phyloP scores from a whole-genome alignment of 2,113 vertebrate genomes.

The Galeopterus variegatus region DNA sequence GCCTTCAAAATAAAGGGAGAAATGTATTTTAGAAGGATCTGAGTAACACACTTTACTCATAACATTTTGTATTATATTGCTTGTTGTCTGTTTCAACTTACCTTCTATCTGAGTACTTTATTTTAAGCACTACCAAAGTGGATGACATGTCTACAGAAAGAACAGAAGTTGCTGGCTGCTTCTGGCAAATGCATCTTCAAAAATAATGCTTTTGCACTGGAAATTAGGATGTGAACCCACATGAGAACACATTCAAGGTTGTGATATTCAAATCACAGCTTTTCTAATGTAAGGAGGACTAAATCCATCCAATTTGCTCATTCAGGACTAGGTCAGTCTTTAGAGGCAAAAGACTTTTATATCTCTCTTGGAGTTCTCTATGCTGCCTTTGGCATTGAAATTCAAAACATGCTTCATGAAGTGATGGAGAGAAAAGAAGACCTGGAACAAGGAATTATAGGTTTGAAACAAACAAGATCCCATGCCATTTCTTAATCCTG shows the following conservation, averaged over 20 bases:
- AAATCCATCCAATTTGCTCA: not conserved
- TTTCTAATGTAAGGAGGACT: not conserved
- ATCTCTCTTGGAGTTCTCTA: constrained; percentile 28
- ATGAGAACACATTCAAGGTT: constrained; percentile 83
- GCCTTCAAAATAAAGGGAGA: constrained; percentile 95
- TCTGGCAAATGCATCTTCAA: constrained; percentile 92
- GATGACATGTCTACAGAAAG: constrained; percentile 92
- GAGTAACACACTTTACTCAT: constrained; percentile 96
- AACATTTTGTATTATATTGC: constrained; percentile 95
- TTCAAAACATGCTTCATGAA: constrained; percentile 51
- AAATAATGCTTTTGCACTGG: constrained; percentile 91
- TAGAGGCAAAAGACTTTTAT: not conserved
- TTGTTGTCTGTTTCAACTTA: constrained; percentile 95
- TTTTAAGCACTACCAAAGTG: constrained; percentile 96
- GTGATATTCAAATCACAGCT: constrained; percentile 76
- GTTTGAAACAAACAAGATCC: not conserved
- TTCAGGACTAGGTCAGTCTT: not conserved
- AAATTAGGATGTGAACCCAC: constrained; percentile 91
- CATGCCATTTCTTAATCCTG: not conserved
- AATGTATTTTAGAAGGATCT: constrained; percentile 95
- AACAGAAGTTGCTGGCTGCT: constrained; percentile 89
- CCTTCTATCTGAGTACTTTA: constrained; percentile 95
- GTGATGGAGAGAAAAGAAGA: not conserved
- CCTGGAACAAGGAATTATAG: not conserved
- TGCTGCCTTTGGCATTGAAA: not conserved